Evolutionary conservation across 2,113 vertebrate genomes (phyloP).

Genomic region (Embiotoca jacksoni): DNA sequence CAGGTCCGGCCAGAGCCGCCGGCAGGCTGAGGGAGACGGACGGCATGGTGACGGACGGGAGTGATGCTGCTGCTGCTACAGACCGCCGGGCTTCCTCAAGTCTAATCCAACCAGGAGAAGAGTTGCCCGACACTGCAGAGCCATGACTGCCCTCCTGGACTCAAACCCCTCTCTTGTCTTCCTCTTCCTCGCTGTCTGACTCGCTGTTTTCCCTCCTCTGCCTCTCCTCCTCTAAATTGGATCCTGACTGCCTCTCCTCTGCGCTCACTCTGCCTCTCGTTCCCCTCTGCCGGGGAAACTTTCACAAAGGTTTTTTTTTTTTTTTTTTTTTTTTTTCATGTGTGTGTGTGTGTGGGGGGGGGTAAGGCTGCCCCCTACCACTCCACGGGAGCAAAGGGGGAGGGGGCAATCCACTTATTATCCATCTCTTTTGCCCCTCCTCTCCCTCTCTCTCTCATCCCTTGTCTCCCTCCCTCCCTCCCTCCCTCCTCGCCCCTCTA

Average conservation of each 20-base stretch:
- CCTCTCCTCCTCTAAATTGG: slow-evolving; percentile 52
- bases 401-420: slow-evolving; percentile 82
- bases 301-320: slow-evolving; percentile 81
- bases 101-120: slow-evolving; percentile 67
- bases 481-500: slow-evolving; percentile 58
- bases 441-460: slow-evolving; percentile 70
- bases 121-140: slow-evolving; percentile 51
- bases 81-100: slow-evolving; percentile 47
- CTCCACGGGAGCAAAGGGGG: slow-evolving; percentile 84
- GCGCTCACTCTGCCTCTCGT: slow-evolving; percentile 66
- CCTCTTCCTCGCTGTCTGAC: slow-evolving; percentile 35
- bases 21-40: slow-evolving; percentile 84
- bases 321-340: slow-evolving; percentile 1
- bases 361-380: slow-evolving; percentile 75
- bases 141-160: slow-evolving; percentile 72
- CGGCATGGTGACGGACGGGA: slow-evolving; percentile 78
- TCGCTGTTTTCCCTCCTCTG: slow-evolving; percentile 48
- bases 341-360: slow-evolving; percentile 48
- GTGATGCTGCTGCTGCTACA: slow-evolving; percentile 63
- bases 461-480: slow-evolving; percentile 76
- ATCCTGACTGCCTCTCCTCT: slow-evolving; percentile 68
- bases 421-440: slow-evolving; percentile 81
- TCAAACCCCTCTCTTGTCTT: slow-evolving; percentile 27
- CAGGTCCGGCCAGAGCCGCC: slow-evolving; percentile 75
- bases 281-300: slow-evolving; percentile 73